Base-by-base conservation (phyloP, 1,140 invertebrate genomes). In the Microplitis mediator region DNA sequence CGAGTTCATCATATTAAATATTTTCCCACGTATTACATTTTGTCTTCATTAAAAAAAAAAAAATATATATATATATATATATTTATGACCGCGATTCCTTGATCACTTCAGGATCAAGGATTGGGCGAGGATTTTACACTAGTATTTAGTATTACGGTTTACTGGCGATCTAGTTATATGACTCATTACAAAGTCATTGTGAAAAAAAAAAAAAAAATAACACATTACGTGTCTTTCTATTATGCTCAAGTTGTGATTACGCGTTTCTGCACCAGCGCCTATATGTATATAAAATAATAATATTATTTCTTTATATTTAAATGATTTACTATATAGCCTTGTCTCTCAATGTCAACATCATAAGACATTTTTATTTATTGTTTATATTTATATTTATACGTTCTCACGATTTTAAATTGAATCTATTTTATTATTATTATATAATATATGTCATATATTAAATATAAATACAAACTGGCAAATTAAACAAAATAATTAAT, bases 371-470 rank as follows among this genome's bases (percentile, higher is more conserved):
- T 45, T 45, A 45, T 45, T 45, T 45, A 45, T 34, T 34, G 60
- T 73, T 69, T 68, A 60, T 63, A 23, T 4, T 23, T 23, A 5
- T 58, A 45, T 65, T 14, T 23, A 23, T 73, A 78, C 67, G 60
- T 82, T 83, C 81, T 76, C 80, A 81, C 80, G 81, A 54, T 74
- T 62, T 66, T 58, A 8, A 58, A 58, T 8, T 56, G 71, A 67
- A 66, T 69, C 66, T 58, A 16, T 11, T 62, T 56, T 72, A 72
- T 56, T 23, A 23, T 23, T 72, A 39, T 56, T 50, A 36, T 45
- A n/a, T 23, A 23, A 23, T 23, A 23, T 23, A 23, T 23, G 23
- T 23, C 23, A 2, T 23, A 23, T 23, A 23, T 23, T 23, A 23
- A 23, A 23, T 23, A 23, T 23, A 23, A 23, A 23, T 23, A 23